phyloP scores from a whole-genome alignment of 2,888 invertebrate species.

The Ophion obscuratus region DNA sequence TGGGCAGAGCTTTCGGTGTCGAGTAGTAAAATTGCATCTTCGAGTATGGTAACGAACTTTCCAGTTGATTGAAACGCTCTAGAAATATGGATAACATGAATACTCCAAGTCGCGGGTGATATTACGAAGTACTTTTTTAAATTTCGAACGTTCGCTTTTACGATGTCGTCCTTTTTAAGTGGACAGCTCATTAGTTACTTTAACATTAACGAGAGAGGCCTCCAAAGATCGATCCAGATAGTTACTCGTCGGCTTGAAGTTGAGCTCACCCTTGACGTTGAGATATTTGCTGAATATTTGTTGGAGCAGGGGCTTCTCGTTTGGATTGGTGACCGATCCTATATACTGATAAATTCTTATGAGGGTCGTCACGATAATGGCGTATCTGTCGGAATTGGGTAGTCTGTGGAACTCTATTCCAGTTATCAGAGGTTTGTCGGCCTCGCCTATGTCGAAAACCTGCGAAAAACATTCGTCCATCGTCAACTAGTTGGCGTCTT shows the following conservation, averaged over 20 bases:
- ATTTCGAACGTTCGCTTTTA: no score
- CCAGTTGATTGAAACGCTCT: conserved; percentile 89
- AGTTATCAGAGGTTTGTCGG: conserved; percentile 92
- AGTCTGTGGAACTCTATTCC: conserved; percentile 93
- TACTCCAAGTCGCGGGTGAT: neutral
- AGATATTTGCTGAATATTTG: conserved; percentile 92
- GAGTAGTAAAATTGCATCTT: conserved; percentile 91
- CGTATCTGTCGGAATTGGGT: conserved; percentile 89
- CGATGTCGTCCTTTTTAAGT: no score
- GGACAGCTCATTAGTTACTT: neutral
- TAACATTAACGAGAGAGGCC: neutral
- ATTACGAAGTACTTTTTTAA: no score
- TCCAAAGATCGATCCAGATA: neutral
- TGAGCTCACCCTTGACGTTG: conserved; percentile 87
- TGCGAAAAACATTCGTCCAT: conserved; percentile 79
- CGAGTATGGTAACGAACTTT: conserved; percentile 90
- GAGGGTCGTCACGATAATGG: conserved; percentile 93
- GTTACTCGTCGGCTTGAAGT: neutral
- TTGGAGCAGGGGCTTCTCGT: conserved; percentile 92
- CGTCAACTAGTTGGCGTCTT: neutral
- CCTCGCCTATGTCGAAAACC: conserved; percentile 95
- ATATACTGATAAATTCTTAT: conserved; percentile 95
- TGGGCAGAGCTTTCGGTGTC: conserved; percentile 88
- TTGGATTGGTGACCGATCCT: conserved; percentile 88
- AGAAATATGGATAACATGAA: conserved; percentile 27